Evolutionary conservation across 2,113 vertebrate genomes (phyloP), one percentile per base, ranked within the genome.

Genomic region (Origma solitaria): DNA sequence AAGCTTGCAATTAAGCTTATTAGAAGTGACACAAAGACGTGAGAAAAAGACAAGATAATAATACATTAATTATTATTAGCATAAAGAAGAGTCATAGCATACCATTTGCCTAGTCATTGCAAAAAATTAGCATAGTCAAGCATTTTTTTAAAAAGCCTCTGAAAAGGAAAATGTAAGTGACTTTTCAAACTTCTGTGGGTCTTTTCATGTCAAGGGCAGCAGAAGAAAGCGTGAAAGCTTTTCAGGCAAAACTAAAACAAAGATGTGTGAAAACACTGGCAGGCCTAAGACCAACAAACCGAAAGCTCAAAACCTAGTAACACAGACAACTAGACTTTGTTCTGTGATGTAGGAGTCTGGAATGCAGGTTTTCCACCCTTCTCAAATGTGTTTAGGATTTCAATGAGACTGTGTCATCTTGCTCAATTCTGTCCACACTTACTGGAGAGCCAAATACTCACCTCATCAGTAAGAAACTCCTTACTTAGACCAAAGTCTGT

Each of bases 401-500:
- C 88, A 79, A 4, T 6, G 22, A 64, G 61, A 72, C 58, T 68
- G 33, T 28, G 11, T 40, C 31, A 71, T 73, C 50, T 72, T 90
- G 71, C 27, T 78, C 45, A 77, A 82, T 72, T 62, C 70, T 49
- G 27, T 47, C 56, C 49, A 58, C 54, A 49, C 17, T 94, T 73
- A 92, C 28, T 92, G 82, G 49, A 96, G 86, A 95, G 92, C 58
- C 47, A 97, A 90, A 97, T 93, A 98, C 98, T 98, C 95, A 99
- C 99, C 98, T 99, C 99, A 97, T 99, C 99, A 93, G 97, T 97
- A 91, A 98, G 97, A 94, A 99, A 99, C 95, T 99, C 99, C 97
- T 99, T 99, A 98, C 99, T 99, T 57, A 99, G 98, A 66, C 99
- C 99, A 78, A 99, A 99, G 97, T 99, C 99, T 94, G 99, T 99